Conservation (phyloP, 2,797 vertebrate species). For the Sebastes baramenuke region DNA sequence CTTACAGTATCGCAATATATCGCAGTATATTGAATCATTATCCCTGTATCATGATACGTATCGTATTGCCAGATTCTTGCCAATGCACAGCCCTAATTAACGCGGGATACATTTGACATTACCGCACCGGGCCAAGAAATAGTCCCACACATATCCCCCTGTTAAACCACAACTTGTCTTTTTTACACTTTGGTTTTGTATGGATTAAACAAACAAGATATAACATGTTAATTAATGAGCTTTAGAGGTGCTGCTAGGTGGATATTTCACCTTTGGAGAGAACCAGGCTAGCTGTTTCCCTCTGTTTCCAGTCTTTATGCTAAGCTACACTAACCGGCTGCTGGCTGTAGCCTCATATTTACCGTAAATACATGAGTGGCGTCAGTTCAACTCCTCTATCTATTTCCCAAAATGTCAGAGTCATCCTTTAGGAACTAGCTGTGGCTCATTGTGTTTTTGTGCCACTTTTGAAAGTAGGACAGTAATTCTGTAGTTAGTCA, state of each 20-base stretch:
- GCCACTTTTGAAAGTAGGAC: conserved; percentile 52
- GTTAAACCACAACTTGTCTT: not conserved
- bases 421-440: not conserved
- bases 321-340: not conserved
- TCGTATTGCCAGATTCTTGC: too few relatives aligned
- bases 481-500: conserved; percentile 40
- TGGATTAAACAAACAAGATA: not conserved
- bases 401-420: not conserved
- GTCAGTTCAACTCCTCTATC: not conserved
- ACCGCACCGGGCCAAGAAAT: not conserved
- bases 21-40: too few relatives aligned
- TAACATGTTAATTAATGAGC: too few relatives aligned
- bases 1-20: too few relatives aligned
- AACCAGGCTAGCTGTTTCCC: not conserved
- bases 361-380: not conserved
- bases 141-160: not conserved
- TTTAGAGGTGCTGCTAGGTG: not conserved
- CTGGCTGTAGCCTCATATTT: not conserved
- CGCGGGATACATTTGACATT: not conserved
- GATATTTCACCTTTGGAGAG: not conserved
- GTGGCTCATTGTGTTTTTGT: conserved; percentile 23
- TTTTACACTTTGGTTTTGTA: not conserved
- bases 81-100: too few relatives aligned
- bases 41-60: too few relatives aligned
- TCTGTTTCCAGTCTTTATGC: not conserved